These are phyloP conservation scores for Alca torda DNA, from an alignment of 2,797 vertebrate genomes.

Conservation along the genomic window DNA sequence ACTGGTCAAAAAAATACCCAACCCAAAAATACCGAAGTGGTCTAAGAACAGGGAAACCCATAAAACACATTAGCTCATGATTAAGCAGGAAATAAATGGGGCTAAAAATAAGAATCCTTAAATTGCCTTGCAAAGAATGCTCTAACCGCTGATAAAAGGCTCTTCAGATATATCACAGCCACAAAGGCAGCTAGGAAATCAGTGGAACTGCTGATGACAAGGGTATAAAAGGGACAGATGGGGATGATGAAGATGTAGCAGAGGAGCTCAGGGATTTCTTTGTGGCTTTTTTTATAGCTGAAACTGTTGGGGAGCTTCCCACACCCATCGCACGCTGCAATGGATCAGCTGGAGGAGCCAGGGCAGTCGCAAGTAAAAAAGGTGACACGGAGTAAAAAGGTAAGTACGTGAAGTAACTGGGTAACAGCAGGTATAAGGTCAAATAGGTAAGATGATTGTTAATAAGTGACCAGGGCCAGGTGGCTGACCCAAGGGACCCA, in stretches of 20 bases:
- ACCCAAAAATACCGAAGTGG: background rate
- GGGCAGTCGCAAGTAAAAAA: background rate
- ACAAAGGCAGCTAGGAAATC: background rate
- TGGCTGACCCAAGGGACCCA: background rate
- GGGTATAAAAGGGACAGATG: background rate
- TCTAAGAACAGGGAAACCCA: background rate
- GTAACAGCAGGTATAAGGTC: background rate
- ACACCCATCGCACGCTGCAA: background rate
- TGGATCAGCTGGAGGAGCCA: background rate
- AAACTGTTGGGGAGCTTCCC: background rate
- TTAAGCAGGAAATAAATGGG: background rate
- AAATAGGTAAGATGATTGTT: background rate
- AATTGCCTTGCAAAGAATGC: background rate
- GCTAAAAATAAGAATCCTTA: background rate
- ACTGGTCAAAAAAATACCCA: background rate
- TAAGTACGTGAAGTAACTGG: background rate
- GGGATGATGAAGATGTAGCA: background rate
- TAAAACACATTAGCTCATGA: background rate
- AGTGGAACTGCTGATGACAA: background rate
- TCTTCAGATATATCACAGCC: slow-evolving; percentile 1
- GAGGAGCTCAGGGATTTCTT: background rate
- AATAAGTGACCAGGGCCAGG: background rate
- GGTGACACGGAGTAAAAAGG: background rate
- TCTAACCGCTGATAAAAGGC: background rate
- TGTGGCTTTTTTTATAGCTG: background rate